A percentile compares a stretch with the other conserved stretches of the same genome.
These are phyloP conservation scores for Acromyrmex echinatior DNA, from an alignment of 1,140 invertebrate genomes.

Conservation along the genomic window DNA sequence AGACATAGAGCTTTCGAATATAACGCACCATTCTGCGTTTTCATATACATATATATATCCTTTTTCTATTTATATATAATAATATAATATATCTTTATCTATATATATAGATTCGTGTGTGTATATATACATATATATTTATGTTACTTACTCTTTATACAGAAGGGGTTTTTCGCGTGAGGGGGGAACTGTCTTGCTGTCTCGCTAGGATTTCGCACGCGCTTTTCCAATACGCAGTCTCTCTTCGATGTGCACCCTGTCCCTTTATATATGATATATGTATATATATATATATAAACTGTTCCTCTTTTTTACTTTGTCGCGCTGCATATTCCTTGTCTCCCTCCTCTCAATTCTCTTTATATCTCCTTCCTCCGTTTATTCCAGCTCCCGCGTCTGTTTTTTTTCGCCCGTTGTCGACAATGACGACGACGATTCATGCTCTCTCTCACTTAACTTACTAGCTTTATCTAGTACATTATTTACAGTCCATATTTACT, in stretches of 20 bases:
- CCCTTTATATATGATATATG: constrained; percentile 8
- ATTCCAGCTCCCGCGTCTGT: constrained; percentile 57
- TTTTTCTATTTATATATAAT: constrained; percentile 60
- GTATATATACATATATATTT: constrained; percentile 72
- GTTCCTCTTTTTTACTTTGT: constrained; percentile 45
- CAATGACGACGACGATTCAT: constrained; percentile 68
- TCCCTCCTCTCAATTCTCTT: constrained; percentile 34
- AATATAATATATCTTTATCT: constrained; percentile 60
- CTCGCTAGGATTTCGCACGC: constrained; percentile 74
- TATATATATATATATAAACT: constrained; percentile 43
- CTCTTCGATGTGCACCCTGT: constrained; percentile 60
- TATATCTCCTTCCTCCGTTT: constrained; percentile 34
- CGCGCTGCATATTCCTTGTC: constrained; percentile 58
- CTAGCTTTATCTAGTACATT: constrained; percentile 86
- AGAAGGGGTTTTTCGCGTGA: constrained; percentile 83
- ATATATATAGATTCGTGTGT: constrained; percentile 57
- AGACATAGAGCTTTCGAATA: constrained; percentile 76
- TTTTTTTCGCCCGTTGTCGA: constrained; percentile 34
- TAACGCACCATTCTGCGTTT: constrained; percentile 72
- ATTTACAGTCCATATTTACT: constrained; percentile 87
- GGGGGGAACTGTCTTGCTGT: constrained; percentile 75
- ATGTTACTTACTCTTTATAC: constrained; percentile 85
- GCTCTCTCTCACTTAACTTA: constrained; percentile 85
- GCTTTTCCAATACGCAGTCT: constrained; percentile 69
- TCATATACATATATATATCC: constrained; percentile 71